Evolutionary conservation across 2,888 invertebrate genomes (phyloP).

Genomic region (Aspidapion aeneum): DNA sequence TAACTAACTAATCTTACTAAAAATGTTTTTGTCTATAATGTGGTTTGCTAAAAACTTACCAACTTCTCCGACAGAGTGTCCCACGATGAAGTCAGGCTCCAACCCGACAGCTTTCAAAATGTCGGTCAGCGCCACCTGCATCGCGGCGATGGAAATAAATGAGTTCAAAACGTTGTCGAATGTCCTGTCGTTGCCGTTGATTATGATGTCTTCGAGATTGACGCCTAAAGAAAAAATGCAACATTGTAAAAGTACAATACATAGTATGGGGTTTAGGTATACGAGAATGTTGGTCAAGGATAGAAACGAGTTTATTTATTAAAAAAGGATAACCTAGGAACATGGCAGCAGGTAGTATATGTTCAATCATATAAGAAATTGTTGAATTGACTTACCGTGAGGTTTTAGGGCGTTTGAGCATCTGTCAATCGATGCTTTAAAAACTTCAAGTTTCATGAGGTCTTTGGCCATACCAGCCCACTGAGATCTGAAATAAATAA

Average conservation of each 20-base stretch:
- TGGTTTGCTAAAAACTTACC: too few relatives aligned
- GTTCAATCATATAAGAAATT: too few relatives aligned
- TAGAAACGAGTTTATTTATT: too few relatives aligned
- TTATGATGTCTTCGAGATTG: constrained; percentile 77
- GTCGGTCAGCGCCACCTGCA: constrained; percentile 96
- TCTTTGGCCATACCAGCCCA: constrained; percentile 95
- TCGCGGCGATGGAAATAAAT: constrained; percentile 91
- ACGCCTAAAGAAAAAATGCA: constrained; percentile 43
- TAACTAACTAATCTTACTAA: too few relatives aligned
- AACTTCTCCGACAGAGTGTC: constrained; percentile 92
- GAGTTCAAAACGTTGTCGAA: constrained; percentile 86
- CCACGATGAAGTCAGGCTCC: constrained; percentile 90
- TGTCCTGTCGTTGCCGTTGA: constrained; percentile 69
- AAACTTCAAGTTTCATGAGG: constrained; percentile 78
- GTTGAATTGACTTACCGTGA: constrained; percentile 60
- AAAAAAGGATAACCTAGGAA: too few relatives aligned
- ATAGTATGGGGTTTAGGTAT: too few relatives aligned
- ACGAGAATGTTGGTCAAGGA: too few relatives aligned
- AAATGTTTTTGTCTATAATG: too few relatives aligned
- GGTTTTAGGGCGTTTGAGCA: constrained; percentile 74
- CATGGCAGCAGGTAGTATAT: too few relatives aligned
- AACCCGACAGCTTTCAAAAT: constrained; percentile 72
- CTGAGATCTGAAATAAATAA: constrained; percentile 57
- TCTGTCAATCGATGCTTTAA: constrained; percentile 72
- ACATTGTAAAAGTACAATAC: too few relatives aligned